Base-by-base conservation (phyloP, 2,113 vertebrate genomes). In the Lampris incognitus region DNA sequence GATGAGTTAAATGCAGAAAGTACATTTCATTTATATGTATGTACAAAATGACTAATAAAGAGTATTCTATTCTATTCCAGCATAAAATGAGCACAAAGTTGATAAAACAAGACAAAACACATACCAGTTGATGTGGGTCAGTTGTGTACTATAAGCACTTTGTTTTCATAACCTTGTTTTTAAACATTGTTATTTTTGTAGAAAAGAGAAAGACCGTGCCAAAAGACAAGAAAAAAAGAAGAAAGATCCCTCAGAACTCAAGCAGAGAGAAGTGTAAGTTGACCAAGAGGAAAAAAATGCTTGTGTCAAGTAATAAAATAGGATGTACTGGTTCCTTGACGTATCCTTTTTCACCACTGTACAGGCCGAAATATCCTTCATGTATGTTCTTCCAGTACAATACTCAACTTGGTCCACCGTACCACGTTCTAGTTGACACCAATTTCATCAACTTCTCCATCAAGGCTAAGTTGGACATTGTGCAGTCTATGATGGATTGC, bases 391-490 rank as follows among this genome's bases (percentile, higher is more conserved):
- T 99, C 94, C 98, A 99, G 83, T 99, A 99, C 89, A 99, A 99
- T 65, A 99, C 97, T 42, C 97, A 99, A 72, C 89, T 99, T 54
- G 98, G 98, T 3, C 98, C 98, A 49, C 98, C 98, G 0, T 99
- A 99, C 82, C 95, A 99, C 87, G 92, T 99, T 84, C 90, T 99
- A 0, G 95, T 99, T 36, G 98, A 99, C 82, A 99, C 98, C 49
- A 99, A 99, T 84, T 99, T 99, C 92, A 98, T 99, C 91, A 99
- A 99, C 91, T 99, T 99, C 74, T 99, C 98, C 69, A 99, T 99
- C 88, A 99, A 99, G 90, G 97, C 97, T 76, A 99, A 99, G 89
- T 89, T 99, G 79, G 98, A 99, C 86, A 92, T 99, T 6, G 96
- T 99, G 54, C 98, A 98, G 78, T 99, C 98, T 1, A 99, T 99